A percentile compares a stretch with the other conserved stretches of the same genome.
These are phyloP conservation scores for Hypothenemus hampei DNA, from an alignment of 1,140 invertebrate species.

Conservation along the genomic window DNA sequence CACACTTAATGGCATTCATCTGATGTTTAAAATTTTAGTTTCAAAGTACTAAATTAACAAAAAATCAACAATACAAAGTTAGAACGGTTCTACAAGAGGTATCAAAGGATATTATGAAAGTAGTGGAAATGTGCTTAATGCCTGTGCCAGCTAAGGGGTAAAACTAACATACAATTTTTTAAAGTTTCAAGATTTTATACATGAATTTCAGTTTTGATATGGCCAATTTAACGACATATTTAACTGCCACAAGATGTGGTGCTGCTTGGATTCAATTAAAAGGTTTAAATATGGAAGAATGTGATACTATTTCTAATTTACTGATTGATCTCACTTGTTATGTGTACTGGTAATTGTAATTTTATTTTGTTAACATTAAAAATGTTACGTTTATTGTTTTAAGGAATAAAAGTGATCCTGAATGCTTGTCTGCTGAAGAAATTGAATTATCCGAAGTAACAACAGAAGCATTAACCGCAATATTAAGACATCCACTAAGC, in stretches of 20 bases:
- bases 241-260: slow-evolving; percentile 55
- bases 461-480: slow-evolving; percentile 54
- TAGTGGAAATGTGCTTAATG: slow-evolving; percentile 44
- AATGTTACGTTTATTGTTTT: slow-evolving; percentile 4
- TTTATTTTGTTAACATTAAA: neutral
- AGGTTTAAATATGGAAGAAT: slow-evolving; percentile 41
- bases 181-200: neutral
- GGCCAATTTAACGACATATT: slow-evolving; percentile 47
- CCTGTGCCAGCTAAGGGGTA: slow-evolving; percentile 39
- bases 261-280: slow-evolving; percentile 58
- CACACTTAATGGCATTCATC: neutral
- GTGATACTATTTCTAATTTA: slow-evolving; percentile 37
- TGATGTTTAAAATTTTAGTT: slow-evolving; percentile 46
- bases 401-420: slow-evolving; percentile 44
- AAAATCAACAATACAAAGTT: slow-evolving; percentile 46
- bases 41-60: slow-evolving; percentile 48
- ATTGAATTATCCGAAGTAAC: slow-evolving; percentile 56
- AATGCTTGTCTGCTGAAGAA: slow-evolving; percentile 49
- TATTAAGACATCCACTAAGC: slow-evolving; percentile 40
- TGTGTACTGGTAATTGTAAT: slow-evolving; percentile 41
- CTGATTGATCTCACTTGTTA: slow-evolving; percentile 44
- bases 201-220: slow-evolving; percentile 39
- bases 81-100: slow-evolving; percentile 48
- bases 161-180: slow-evolving; percentile 5
- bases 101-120: slow-evolving; percentile 44